These are phyloP conservation scores for Toxotes chatareus DNA, from an alignment of 2,113 vertebrate species.

Conservation along the genomic window DNA sequence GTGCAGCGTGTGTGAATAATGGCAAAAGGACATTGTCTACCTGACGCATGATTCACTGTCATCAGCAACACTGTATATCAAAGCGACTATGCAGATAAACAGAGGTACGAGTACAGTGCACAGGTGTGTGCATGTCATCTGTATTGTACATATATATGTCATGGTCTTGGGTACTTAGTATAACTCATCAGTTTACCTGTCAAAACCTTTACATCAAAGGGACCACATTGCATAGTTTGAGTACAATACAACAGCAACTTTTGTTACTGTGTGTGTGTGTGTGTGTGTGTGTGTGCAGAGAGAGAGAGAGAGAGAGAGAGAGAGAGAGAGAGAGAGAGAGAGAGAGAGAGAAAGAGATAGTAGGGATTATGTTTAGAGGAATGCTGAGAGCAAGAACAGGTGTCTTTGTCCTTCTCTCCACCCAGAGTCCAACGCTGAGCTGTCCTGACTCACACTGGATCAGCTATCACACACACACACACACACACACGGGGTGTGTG, in stretches of 20 bases:
- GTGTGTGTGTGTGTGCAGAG: slow-evolving; percentile 19
- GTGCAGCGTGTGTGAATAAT: slow-evolving; percentile 38
- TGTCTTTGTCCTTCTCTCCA: slow-evolving; percentile 76
- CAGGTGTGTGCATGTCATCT: background rate
- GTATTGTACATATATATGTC: background rate
- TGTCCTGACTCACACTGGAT: slow-evolving; percentile 67
- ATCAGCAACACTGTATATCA: slow-evolving; percentile 10
- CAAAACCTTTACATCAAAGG: slow-evolving; percentile 58
- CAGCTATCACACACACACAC: slow-evolving; percentile 51
- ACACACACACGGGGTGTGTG: no score
- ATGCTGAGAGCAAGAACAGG: slow-evolving; percentile 78
- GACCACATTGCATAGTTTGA: slow-evolving; percentile 18
- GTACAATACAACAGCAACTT: slow-evolving; percentile 24
- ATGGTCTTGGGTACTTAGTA: slow-evolving; percentile 15
- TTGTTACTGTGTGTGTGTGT: slow-evolving; percentile 29
- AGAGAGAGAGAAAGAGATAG: slow-evolving; percentile 7
- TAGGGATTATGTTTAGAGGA: slow-evolving; percentile 73
- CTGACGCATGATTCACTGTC: background rate
- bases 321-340: no score
- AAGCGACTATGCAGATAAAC: background rate
- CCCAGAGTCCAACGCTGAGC: slow-evolving; percentile 56
- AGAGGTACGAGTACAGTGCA: background rate
- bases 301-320: no score
- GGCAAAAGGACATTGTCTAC: slow-evolving; percentile 31
- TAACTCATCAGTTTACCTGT: slow-evolving; percentile 45